These are phyloP conservation scores for Endotricha flammealis DNA, from an alignment of 2,888 invertebrate genomes.

Conservation along the genomic window DNA sequence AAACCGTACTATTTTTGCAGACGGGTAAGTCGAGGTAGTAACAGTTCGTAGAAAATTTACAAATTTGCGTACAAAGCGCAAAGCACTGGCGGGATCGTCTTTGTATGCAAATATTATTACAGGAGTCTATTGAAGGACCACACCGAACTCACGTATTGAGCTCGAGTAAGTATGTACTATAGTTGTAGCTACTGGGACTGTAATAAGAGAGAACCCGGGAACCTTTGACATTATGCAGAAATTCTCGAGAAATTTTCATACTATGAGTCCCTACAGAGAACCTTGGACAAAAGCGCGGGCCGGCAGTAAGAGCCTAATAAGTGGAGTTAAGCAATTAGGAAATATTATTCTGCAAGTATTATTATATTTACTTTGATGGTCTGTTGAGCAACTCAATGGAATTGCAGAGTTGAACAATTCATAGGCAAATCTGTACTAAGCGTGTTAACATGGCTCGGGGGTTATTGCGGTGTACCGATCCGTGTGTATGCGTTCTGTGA, in stretches of 20 bases:
- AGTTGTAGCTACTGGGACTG: slow-evolving; percentile 33
- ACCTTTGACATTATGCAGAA: slow-evolving; percentile 37
- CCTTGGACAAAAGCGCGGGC: slow-evolving; percentile 20
- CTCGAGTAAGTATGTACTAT: slow-evolving; percentile 31
- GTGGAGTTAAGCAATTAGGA: slow-evolving; percentile 32
- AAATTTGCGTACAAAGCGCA: slow-evolving; percentile 60
- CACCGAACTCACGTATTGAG: slow-evolving; percentile 47
- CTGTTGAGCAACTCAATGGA: slow-evolving; percentile 50
- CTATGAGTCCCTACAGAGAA: slow-evolving; percentile 28
- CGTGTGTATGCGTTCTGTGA: slow-evolving; percentile 34
- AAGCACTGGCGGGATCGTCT: slow-evolving; percentile 51
- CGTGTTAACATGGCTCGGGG: slow-evolving; percentile 66
- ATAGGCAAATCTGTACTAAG: slow-evolving; percentile 67
- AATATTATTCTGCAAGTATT: slow-evolving; percentile 24
- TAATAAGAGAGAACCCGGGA: slow-evolving; percentile 43
- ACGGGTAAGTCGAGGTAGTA: slow-evolving; percentile 25
- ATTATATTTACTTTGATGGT: slow-evolving; percentile 36
- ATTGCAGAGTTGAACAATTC: slow-evolving; percentile 62
- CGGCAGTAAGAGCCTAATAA: slow-evolving; percentile 24
- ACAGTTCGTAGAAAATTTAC: slow-evolving; percentile 51
- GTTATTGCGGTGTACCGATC: slow-evolving; percentile 61
- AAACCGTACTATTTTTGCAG: slow-evolving; percentile 7
- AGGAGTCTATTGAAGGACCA: slow-evolving; percentile 59
- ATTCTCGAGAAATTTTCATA: slow-evolving; percentile 27
- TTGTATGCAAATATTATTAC: slow-evolving; percentile 70